These are phyloP conservation scores for Deilephila porcellus DNA, from an alignment of 2,888 invertebrate species.

Conservation along the genomic window DNA sequence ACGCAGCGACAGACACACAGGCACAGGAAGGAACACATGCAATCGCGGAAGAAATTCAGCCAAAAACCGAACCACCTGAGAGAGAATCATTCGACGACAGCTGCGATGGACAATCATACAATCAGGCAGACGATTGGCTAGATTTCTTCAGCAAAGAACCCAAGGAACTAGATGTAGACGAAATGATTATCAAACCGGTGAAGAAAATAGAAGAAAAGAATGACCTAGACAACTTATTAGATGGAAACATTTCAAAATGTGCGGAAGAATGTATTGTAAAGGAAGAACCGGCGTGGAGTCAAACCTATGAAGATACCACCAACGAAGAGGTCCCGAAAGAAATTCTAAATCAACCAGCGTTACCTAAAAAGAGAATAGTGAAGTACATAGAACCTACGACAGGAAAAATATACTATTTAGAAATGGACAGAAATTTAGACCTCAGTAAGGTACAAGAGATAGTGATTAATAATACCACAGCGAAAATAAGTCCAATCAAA, in stretches of 20 bases:
- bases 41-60: constrained; percentile 29
- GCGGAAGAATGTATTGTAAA: constrained; percentile 30
- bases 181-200: constrained; percentile 72
- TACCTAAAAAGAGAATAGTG: constrained; percentile 69
- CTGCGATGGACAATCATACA: constrained; percentile 12
- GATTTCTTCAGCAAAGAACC: constrained; percentile 74
- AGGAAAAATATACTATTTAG: constrained; percentile 75
- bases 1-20: constrained; percentile 29
- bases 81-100: constrained; percentile 38
- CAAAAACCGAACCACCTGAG: constrained; percentile 35
- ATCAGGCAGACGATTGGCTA: constrained; percentile 65
- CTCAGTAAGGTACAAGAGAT: constrained; percentile 75
- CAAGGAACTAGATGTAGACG: constrained; percentile 72
- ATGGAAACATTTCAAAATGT: constrained; percentile 37
- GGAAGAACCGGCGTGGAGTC: constrained; percentile 33
- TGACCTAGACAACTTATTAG: constrained; percentile 38
- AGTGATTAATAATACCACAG: constrained; percentile 68
- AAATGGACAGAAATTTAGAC: constrained; percentile 73
- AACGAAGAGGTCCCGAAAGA: constrained; percentile 53
- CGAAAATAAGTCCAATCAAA: constrained; percentile 71
- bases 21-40: constrained; percentile 35
- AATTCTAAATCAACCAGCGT: constrained; percentile 52
- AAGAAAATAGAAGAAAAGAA: constrained; percentile 51
- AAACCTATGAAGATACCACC: constrained; percentile 1
- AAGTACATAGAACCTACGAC: constrained; percentile 77